A percentile compares a stretch with the other conserved stretches of the same genome.
These are phyloP conservation scores for Apogon talboti DNA, from an alignment of 2,797 vertebrate species.

Conservation along the genomic window DNA sequence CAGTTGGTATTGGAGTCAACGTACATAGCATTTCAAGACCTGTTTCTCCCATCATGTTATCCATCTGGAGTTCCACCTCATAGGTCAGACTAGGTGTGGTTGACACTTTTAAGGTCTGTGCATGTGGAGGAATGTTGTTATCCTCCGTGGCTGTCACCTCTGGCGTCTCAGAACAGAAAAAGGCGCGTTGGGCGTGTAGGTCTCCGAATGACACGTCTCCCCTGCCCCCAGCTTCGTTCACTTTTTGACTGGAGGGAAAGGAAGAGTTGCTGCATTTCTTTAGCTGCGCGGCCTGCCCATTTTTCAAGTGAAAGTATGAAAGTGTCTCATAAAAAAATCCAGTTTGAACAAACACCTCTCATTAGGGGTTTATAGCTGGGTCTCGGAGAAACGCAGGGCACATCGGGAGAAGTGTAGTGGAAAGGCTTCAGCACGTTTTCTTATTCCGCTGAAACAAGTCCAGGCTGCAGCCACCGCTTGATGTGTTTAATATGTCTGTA, in stretches of 20 bases:
- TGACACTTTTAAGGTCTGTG: constrained; percentile 31
- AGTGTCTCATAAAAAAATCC: constrained; percentile 23
- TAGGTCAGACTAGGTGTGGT: constrained; percentile 46
- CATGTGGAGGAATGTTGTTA: constrained; percentile 61
- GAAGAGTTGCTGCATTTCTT: constrained; percentile 16
- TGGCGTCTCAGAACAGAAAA: constrained; percentile 25
- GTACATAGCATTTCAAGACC: background rate
- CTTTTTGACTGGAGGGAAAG: constrained; percentile 16
- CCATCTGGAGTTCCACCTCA: background rate
- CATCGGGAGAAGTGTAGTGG: constrained; percentile 4
- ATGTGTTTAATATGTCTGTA: constrained; percentile 5
- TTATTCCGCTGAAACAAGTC: constrained; percentile 27
- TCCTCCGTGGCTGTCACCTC: constrained; percentile 27
- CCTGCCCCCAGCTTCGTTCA: constrained; percentile 8
- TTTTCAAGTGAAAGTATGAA: constrained; percentile 29
- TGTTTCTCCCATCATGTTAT: background rate
- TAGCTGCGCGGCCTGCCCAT: background rate
- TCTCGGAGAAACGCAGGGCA: constrained; percentile 24
- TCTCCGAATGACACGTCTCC: constrained; percentile 14
- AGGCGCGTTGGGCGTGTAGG: constrained; percentile 37
- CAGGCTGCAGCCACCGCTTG: constrained; percentile 1
- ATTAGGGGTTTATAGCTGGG: constrained; percentile 17
- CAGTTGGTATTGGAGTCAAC: background rate
- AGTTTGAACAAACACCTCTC: constrained; percentile 39
- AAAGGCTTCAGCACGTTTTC: background rate